A percentile compares a stretch with the other conserved stretches of the same genome.
Evolutionary conservation across 2,113 vertebrate genomes (phyloP).

Genomic region (Rhadina sibilatrix): DNA sequence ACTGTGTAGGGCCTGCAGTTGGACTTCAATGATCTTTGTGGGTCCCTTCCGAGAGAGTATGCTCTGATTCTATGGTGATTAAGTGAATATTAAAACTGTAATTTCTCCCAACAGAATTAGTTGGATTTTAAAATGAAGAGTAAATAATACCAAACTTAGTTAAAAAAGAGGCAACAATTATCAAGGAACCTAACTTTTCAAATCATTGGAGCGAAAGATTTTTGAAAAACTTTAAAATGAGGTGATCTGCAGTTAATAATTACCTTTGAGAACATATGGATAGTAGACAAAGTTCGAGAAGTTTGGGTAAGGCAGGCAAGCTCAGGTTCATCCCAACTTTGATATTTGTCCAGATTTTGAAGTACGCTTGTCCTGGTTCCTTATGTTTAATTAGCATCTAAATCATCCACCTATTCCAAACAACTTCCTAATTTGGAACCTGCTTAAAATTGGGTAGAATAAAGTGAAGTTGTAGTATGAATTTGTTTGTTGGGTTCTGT

Average conservation of each 20-base stretch:
- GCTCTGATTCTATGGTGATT: not conserved
- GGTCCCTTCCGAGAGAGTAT: not conserved
- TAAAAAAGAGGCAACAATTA: not conserved
- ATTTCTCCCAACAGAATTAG: not conserved
- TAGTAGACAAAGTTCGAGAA: not conserved
- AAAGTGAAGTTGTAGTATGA: not conserved
- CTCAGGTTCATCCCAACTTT: not conserved
- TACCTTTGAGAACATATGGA: not conserved
- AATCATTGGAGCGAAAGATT: not conserved
- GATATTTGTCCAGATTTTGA: not conserved
- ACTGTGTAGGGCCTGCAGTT: not conserved
- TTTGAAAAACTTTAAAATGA: not conserved
- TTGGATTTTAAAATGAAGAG: not conserved
- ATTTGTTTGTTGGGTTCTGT: not conserved
- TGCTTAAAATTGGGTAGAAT: not conserved
- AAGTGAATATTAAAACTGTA: not conserved
- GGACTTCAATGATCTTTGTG: not conserved
- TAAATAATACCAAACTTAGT: not conserved
- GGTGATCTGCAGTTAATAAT: not conserved
- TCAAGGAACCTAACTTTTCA: not conserved
- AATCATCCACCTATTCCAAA: not conserved
- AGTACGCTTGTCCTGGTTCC: not conserved
- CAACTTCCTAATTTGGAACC: not conserved
- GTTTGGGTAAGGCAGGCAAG: not conserved
- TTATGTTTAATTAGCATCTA: not conserved